Evolutionary conservation across 92 coral and sea anemone genomes (phyloP).

Genomic region (Micromussa lordhowensis): DNA sequence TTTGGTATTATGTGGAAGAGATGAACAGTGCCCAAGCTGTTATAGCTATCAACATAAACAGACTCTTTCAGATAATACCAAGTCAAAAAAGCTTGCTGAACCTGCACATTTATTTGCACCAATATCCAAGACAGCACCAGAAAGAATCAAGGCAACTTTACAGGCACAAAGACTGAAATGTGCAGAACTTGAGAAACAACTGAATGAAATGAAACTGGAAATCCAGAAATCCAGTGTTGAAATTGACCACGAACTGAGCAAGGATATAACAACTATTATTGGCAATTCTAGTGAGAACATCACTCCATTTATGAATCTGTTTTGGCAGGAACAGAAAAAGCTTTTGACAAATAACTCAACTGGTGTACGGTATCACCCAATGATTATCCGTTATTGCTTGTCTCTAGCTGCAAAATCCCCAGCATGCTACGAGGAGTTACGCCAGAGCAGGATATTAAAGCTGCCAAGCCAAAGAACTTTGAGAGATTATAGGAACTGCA

Average conservation of each 20-base stretch:
- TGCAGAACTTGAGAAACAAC: slow-evolving; percentile 63
- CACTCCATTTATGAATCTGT: neutral
- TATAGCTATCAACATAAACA: slow-evolving; percentile 44
- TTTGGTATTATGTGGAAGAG: slow-evolving; percentile 31
- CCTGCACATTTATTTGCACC: neutral
- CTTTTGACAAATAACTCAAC: too few species aligned
- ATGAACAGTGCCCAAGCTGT: slow-evolving; percentile 55
- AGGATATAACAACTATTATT: slow-evolving; percentile 48
- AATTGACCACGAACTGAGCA: slow-evolving; percentile 10
- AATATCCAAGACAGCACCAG: too few species aligned
- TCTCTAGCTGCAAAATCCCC: slow-evolving; percentile 67
- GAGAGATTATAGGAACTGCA: slow-evolving; percentile 31
- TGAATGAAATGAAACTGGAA: slow-evolving; percentile 65
- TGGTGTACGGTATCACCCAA: neutral
- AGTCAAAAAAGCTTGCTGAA: neutral
- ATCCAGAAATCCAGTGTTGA: slow-evolving; percentile 56
- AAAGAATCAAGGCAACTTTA: slow-evolving; percentile 36
- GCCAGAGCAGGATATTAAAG: slow-evolving; percentile 13
- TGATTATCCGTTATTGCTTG: slow-evolving; percentile 60
- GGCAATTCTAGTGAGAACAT: neutral
- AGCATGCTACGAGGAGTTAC: slow-evolving; percentile 49
- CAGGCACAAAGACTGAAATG: slow-evolving; percentile 68
- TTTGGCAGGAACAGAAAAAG: slow-evolving; percentile 5
- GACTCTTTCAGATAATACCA: slow-evolving; percentile 32
- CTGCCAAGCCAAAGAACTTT: slow-evolving; percentile 44